phyloP scores from a whole-genome alignment of 2,113 vertebrate species.

The Podarcis cretensis region DNA sequence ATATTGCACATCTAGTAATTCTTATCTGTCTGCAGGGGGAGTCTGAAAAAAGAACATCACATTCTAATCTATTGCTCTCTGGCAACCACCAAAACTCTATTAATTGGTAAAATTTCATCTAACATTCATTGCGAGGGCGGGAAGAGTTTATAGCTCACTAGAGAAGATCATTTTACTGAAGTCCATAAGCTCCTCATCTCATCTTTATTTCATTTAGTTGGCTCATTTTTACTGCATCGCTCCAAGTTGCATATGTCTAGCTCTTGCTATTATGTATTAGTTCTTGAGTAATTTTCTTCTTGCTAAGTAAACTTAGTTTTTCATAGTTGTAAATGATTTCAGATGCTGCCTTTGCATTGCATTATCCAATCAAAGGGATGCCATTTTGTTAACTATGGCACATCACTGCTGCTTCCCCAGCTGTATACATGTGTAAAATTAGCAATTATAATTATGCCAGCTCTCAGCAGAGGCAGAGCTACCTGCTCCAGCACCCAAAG shows the following conservation, averaged over 20 bases:
- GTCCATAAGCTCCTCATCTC: constrained; percentile 33
- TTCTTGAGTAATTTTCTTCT: constrained; percentile 31
- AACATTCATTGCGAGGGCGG: constrained; percentile 32
- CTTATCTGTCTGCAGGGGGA: neutral
- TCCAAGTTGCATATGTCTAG: neutral
- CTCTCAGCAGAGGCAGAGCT: too few species aligned
- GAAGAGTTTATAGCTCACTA: constrained; percentile 36
- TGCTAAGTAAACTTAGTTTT: constrained; percentile 3
- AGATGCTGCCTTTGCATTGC: neutral
- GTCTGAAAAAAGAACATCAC: constrained; percentile 3
- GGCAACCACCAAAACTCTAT: neutral
- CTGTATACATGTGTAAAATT: neutral
- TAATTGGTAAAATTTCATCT: constrained; percentile 54
- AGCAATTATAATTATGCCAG: too few species aligned
- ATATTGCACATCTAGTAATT: neutral
- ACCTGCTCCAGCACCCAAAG: too few species aligned
- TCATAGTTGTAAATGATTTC: constrained; percentile 27
- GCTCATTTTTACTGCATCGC: constrained; percentile 1
- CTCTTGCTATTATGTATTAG: neutral
- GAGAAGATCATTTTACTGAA: constrained; percentile 42
- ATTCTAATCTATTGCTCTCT: neutral
- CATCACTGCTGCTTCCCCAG: neutral
- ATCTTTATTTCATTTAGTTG: constrained; percentile 59
- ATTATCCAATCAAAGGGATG: neutral
- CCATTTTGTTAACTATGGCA: neutral